A percentile compares a stretch with the other conserved stretches of the same genome.
Conservation (phyloP, 2,113 vertebrate species). For the Odontophorus gujanensis region DNA sequence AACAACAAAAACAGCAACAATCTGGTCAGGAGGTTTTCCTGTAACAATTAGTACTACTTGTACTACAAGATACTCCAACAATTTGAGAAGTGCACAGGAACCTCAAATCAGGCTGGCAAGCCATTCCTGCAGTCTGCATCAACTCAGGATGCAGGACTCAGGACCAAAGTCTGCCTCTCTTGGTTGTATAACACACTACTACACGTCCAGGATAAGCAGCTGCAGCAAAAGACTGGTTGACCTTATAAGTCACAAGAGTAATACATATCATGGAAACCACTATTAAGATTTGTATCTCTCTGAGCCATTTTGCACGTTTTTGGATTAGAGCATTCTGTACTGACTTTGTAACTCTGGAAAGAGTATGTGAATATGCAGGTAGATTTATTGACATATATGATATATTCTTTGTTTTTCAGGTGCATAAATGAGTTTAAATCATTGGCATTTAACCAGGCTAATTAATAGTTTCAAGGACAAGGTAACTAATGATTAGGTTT, state of each 20-base stretch:
- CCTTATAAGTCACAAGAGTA: fast-evolving
- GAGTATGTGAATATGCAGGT: fast-evolving
- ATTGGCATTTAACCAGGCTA: neutral
- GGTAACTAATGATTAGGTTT: neutral
- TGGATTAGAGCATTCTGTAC: neutral
- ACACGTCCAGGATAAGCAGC: fast-evolving
- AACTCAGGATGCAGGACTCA: neutral
- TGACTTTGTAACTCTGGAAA: neutral
- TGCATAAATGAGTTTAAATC: neutral
- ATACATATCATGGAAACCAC: neutral
- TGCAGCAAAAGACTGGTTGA: neutral
- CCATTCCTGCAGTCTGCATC: fast-evolving
- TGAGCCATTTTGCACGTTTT: neutral
- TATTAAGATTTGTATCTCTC: neutral
- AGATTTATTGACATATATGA: fast-evolving
- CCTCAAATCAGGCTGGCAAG: neutral
- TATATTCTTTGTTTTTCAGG: neutral
- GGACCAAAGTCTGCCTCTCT: fast-evolving
- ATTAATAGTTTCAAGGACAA: neutral
- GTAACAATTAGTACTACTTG: neutral
- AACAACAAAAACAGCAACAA: neutral
- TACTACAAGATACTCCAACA: neutral
- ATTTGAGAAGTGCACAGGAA: neutral
- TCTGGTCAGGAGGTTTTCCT: neutral
- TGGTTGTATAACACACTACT: neutral